Base-by-base conservation (phyloP, 1,140 invertebrate genomes). In the Pseudachorutes palmiensis region DNA sequence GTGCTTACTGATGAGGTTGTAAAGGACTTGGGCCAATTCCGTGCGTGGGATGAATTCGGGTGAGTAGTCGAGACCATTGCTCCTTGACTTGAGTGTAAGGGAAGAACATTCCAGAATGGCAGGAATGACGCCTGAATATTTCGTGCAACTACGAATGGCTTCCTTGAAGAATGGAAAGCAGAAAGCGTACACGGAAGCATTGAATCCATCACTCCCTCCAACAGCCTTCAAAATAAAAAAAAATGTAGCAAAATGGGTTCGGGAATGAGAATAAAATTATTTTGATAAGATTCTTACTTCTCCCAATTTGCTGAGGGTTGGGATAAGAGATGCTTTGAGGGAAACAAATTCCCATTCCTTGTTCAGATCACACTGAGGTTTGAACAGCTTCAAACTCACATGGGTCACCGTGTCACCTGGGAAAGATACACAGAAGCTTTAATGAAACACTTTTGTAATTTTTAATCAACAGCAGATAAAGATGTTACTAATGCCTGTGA, bases 321-420 rank as follows among this genome's bases (percentile, higher is more conserved):
- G 81, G 49, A 79, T 78, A 0, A 84, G 79, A 1, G 87, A 84
- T 19, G 78, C 79, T 28, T 69, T 78, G 1, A 91, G 77, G 36
- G 86, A 80, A 75, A 91, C 88, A 33, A 87, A 83, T 72, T 85
- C 84, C 93, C 93, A 96, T 48, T 85, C 82, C 1, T 80, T 75
- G 70, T 89, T 85, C 28, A 96, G 76, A 74, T 87, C 84, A 77
- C 90, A 94, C 26, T 86, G 84, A 0, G 93, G 91, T 59, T 90
- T 85, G 70, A 87, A 79, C 64, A 87, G 78, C 70, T 87, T 78
- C 5, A 94, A 75, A 1, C 87, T 90, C 2, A 85, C 80, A 69
- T 89, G 81, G 14, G 85, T 84, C 16, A 92, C 79, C 1, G 85
- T 74, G 70, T 81, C 76, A 22, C 83, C 85, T 81, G 57, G 0